A percentile compares a stretch with the other conserved stretches of the same genome.
Conservation (phyloP, 2,888 invertebrate genomes). For the Drosophila kuntzei region DNA sequence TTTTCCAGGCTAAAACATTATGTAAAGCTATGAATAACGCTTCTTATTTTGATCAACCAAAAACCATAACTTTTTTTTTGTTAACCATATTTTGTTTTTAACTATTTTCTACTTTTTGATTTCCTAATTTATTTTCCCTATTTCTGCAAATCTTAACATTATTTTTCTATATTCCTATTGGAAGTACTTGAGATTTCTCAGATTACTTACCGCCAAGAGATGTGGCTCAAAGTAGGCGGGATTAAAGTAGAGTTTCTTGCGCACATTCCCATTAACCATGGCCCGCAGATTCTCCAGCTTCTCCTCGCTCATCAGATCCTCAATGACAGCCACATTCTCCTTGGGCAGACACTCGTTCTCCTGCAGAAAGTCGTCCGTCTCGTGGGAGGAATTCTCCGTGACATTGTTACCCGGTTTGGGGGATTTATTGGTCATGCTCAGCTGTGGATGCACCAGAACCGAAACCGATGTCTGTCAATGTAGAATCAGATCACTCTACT, state of each 20-base stretch:
- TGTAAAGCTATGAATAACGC: too few relatives aligned
- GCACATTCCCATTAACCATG: constrained; percentile 89
- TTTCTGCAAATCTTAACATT: too few relatives aligned
- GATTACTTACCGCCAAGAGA: constrained; percentile 89
- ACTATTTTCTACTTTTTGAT: too few relatives aligned
- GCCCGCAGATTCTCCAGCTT: constrained; percentile 89
- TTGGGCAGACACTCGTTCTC: constrained; percentile 90
- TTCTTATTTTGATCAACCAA: too few relatives aligned
- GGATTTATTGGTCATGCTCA: constrained; percentile 63
- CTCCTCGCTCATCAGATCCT: constrained; percentile 89
- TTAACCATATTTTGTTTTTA: too few relatives aligned
- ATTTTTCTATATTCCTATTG: too few relatives aligned
- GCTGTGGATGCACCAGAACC: constrained; percentile 89
- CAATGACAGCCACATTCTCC: constrained; percentile 94
- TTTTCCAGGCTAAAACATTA: too few relatives aligned
- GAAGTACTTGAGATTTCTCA: too few relatives aligned
- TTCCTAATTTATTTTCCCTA: too few relatives aligned
- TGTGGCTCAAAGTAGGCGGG: constrained; percentile 97
- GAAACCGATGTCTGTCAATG: constrained; percentile 89
- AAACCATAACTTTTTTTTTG: too few relatives aligned
- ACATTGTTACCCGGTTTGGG: constrained; percentile 61
- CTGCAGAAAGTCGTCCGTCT: constrained; percentile 82
- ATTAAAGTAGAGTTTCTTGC: constrained; percentile 94
- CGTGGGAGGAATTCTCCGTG: constrained; percentile 61
- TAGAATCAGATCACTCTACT: constrained; percentile 24